Percentiles rank a stretch among this genome's conserved stretches.
These are phyloP conservation scores for Platygyra sinensis DNA, from an alignment of 64 coral and sea anemone species.

Conservation along the genomic window DNA sequence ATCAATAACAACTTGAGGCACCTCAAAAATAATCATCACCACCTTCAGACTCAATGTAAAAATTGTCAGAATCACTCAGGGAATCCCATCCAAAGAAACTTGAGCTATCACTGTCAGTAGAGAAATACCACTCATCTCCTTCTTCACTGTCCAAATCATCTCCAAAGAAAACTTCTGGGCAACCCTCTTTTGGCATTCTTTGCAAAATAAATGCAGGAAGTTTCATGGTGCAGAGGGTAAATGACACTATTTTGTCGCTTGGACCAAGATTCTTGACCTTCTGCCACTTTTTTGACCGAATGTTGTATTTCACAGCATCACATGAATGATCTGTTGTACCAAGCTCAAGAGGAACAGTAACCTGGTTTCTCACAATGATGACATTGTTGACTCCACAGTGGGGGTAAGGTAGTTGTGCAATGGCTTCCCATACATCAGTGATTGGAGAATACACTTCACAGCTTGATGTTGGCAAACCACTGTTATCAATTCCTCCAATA, in stretches of 20 bases:
- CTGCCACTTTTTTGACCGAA: slow-evolving; percentile 36
- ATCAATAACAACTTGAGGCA: no score
- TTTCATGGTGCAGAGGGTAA: slow-evolving; percentile 4
- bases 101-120: slow-evolving; percentile 13
- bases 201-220: slow-evolving; percentile 14
- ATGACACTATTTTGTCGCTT: slow-evolving; percentile 21
- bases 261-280: slow-evolving; percentile 32
- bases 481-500: slow-evolving; percentile 44
- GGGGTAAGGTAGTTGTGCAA: slow-evolving; percentile 49
- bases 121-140: neutral
- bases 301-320: slow-evolving; percentile 8
- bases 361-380: slow-evolving; percentile 49
- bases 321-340: slow-evolving; percentile 6
- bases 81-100: slow-evolving; percentile 23
- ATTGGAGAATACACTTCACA: slow-evolving; percentile 61
- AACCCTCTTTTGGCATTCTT: neutral
- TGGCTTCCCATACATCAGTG: slow-evolving; percentile 53
- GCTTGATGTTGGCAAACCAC: neutral
- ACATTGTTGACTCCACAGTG: slow-evolving; percentile 32
- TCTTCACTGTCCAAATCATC: slow-evolving; percentile 1
- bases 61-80: neutral
- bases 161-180: neutral
- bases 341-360: neutral
- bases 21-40: neutral
- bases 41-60: neutral